Conservation (phyloP, 2,113 vertebrate species). For the Larimichthys crocea region DNA sequence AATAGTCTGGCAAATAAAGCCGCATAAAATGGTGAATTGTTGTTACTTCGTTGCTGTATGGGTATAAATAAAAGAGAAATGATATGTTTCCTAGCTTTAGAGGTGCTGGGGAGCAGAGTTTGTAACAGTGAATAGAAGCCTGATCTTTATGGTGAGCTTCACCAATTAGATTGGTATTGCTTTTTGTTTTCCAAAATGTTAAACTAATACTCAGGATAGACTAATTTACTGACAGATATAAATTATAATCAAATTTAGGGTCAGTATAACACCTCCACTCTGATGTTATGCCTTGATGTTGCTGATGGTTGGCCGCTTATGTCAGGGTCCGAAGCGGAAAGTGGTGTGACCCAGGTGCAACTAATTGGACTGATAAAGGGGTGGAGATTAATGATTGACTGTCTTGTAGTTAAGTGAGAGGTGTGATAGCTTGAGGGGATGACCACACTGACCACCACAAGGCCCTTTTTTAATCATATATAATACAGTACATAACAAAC, state of each 20-base stretch:
- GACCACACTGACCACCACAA: not conserved
- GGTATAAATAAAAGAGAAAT: not conserved
- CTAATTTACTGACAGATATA: slow-evolving; percentile 1
- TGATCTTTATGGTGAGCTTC: not conserved
- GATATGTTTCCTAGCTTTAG: no score
- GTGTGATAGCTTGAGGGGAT: not conserved
- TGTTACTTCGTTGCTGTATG: not conserved
- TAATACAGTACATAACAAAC: not conserved
- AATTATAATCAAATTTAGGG: not conserved
- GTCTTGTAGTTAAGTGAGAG: not conserved
- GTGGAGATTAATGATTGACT: not conserved
- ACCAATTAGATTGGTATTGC: not conserved
- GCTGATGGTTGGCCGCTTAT: not conserved
- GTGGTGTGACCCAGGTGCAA: not conserved
- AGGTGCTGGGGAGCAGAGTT: no score
- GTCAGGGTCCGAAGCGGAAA: not conserved
- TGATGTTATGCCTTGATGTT: not conserved
- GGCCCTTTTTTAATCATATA: not conserved
- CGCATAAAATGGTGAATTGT: not conserved
- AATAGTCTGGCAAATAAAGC: not conserved
- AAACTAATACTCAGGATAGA: not conserved
- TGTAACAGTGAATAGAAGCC: no score
- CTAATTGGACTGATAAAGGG: not conserved
- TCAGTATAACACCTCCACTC: not conserved
- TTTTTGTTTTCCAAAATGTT: not conserved